Evolutionary conservation across 2,797 vertebrate genomes (phyloP).

Genomic region (Chrosomus eos): DNA sequence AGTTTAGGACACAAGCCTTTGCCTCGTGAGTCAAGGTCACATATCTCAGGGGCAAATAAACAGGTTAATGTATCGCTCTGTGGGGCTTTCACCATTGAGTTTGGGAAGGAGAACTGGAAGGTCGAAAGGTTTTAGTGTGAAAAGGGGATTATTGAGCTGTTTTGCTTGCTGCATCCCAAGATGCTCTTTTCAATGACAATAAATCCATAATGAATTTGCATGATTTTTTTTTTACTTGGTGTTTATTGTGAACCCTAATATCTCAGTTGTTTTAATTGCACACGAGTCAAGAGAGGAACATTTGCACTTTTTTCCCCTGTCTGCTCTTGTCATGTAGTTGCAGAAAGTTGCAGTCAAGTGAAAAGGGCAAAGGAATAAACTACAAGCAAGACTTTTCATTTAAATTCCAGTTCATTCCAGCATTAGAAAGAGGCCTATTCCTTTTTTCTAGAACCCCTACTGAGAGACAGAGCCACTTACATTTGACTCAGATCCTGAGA

Average conservation of each 20-base stretch:
- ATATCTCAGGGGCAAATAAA: slow-evolving; percentile 8
- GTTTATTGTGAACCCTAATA: slow-evolving; percentile 45
- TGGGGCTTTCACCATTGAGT: slow-evolving; percentile 8
- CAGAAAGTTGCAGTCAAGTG: slow-evolving; percentile 41
- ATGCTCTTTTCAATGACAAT: slow-evolving; percentile 42
- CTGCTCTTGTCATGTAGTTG: slow-evolving; percentile 37
- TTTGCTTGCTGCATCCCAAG: slow-evolving; percentile 35
- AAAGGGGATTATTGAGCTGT: slow-evolving; percentile 50
- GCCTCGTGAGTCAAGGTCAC: slow-evolving; percentile 31
- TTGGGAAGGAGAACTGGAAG: slow-evolving; percentile 7
- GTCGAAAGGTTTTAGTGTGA: slow-evolving; percentile 45
- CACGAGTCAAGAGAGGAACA: slow-evolving; percentile 11
- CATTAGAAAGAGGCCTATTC: slow-evolving; percentile 11
- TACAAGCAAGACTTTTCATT: slow-evolving; percentile 30
- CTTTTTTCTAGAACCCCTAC: slow-evolving; percentile 1
- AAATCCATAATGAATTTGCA: slow-evolving; percentile 58
- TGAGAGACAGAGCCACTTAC: slow-evolving; percentile 22
- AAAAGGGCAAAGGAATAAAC: slow-evolving; percentile 50
- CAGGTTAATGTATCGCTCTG: slow-evolving; percentile 27
- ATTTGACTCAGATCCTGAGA: slow-evolving; percentile 22
- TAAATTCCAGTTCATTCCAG: slow-evolving; percentile 33
- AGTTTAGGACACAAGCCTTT: slow-evolving; percentile 32
- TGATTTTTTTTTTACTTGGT: slow-evolving; percentile 52
- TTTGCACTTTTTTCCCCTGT: slow-evolving; percentile 20
- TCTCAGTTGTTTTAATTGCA: slow-evolving; percentile 45